Conservation (phyloP, 2,888 invertebrate genomes). For the Agrotis clavis region DNA sequence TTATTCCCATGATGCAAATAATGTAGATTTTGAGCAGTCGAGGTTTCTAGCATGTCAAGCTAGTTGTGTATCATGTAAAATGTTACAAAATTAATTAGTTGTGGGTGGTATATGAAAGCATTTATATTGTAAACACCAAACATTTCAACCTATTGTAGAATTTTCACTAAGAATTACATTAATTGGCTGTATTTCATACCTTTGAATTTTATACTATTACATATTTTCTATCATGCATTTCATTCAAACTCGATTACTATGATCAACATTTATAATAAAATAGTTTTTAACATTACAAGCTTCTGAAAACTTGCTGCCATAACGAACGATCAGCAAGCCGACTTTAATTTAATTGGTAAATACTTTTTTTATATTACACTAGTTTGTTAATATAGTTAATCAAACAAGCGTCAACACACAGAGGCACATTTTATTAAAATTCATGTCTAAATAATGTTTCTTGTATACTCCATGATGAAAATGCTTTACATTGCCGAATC, state of each 20-base stretch:
- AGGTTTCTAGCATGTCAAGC: slow-evolving; percentile 28
- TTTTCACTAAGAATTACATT: slow-evolving; percentile 33
- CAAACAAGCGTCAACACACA: slow-evolving; percentile 74
- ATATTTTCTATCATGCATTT: slow-evolving; percentile 48
- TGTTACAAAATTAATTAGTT: slow-evolving; percentile 47
- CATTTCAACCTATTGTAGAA: slow-evolving; percentile 36
- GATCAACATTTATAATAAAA: slow-evolving; percentile 64
- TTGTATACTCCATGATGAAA: slow-evolving; percentile 60
- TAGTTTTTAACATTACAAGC: slow-evolving; percentile 62
- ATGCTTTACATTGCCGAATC: slow-evolving; percentile 83
- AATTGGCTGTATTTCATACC: slow-evolving; percentile 50
- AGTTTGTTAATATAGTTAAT: slow-evolving; percentile 67
- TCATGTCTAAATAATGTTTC: slow-evolving; percentile 56
- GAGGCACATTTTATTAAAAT: slow-evolving; percentile 76
- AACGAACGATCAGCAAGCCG: slow-evolving; percentile 55
- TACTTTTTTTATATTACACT: slow-evolving; percentile 64
- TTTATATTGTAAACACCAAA: slow-evolving; percentile 39
- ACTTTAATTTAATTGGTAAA: slow-evolving; percentile 59
- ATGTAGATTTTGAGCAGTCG: slow-evolving; percentile 41
- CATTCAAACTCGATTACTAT: slow-evolving; percentile 62
- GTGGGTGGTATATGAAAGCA: slow-evolving; percentile 18
- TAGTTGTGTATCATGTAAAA: slow-evolving; percentile 30
- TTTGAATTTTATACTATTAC: slow-evolving; percentile 54
- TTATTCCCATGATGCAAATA: slow-evolving; percentile 40
- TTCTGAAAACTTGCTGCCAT: slow-evolving; percentile 51